These are phyloP conservation scores for Drosophila pectinifera DNA, from an alignment of 1,140 invertebrate species.

Conservation along the genomic window DNA sequence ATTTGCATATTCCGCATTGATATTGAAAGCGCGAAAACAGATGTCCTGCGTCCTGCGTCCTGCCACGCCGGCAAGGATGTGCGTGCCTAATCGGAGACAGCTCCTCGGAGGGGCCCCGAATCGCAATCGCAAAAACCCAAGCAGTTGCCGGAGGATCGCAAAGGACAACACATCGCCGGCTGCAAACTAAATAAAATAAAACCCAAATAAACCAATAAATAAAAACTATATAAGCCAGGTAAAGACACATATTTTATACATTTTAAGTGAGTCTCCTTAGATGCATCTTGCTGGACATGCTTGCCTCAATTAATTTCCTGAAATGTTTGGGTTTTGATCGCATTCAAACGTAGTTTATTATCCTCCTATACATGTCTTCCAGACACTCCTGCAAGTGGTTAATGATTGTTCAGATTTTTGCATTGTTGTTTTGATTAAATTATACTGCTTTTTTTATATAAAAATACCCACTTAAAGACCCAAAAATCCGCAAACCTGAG, in stretches of 20 bases:
- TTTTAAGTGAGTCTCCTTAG: no score
- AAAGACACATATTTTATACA: neutral
- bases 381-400: no score
- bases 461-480: no score
- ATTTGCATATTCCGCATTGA: constrained; percentile 63
- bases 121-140: neutral
- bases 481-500: no score
- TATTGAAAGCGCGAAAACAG: constrained; percentile 60
- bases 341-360: no score
- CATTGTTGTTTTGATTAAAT: no score
- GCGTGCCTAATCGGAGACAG: constrained; percentile 18
- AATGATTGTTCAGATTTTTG: no score
- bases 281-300: no score
- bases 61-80: neutral
- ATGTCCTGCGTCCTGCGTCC: constrained; percentile 44
- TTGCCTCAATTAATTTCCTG: no score
- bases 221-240: neutral
- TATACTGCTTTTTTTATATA: no score
- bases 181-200: neutral
- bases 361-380: no score
- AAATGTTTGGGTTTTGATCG: no score
- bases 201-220: neutral
- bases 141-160: constrained; percentile 17
- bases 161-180: constrained; percentile 9
- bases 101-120: neutral